Conservation (phyloP, 1,140 invertebrate species). For the Platyura marginata region DNA sequence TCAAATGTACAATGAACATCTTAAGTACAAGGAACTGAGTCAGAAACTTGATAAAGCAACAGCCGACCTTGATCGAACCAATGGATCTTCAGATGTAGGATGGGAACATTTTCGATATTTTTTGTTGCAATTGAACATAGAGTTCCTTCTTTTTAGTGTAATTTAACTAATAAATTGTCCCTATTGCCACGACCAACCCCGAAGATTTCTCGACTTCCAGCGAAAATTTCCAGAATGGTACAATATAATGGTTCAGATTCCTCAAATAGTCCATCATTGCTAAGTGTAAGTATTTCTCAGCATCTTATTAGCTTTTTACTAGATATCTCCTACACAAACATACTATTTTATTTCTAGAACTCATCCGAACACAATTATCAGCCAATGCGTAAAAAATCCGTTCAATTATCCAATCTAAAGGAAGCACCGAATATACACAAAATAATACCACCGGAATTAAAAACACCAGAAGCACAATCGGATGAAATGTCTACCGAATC, state of each 20-base stretch:
- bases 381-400: neutral
- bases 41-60: slow-evolving; percentile 38
- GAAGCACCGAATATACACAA: neutral
- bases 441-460: neutral
- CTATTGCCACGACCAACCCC: neutral
- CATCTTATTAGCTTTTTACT: no score
- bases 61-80: neutral
- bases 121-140: neutral
- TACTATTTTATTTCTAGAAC: no score
- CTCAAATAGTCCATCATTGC: no score
- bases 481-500: neutral
- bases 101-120: neutral
- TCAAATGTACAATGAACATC: slow-evolving; percentile 43
- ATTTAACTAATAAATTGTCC: no score
- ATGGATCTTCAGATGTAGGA: neutral
- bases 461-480: neutral
- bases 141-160: neutral
- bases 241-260: no score
- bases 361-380: no score
- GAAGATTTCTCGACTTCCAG: neutral
- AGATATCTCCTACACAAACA: no score
- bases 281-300: no score
- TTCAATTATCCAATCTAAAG: neutral
- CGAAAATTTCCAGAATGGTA: neutral
- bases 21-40: slow-evolving; percentile 47